phyloP scores from a whole-genome alignment of 2,888 invertebrate species.

The Drosophila phalerata region DNA sequence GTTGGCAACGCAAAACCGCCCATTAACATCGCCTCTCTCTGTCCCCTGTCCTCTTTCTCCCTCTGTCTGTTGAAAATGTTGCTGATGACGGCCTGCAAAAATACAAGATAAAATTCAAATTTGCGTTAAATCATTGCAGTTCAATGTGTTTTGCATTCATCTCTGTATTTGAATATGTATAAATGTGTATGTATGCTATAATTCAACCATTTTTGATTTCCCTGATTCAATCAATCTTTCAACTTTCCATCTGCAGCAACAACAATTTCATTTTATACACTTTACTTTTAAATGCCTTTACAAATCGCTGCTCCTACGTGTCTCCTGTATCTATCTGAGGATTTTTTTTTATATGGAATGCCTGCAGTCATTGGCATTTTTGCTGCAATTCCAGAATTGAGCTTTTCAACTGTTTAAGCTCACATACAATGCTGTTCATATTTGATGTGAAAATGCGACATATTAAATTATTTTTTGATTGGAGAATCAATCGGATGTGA shows the following conservation, averaged over 20 bases:
- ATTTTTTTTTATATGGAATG: background rate
- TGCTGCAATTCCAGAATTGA: conserved; percentile 10
- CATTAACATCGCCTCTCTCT: conserved; percentile 20
- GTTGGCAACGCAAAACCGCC: conserved; percentile 25
- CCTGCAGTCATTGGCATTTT: conserved; percentile 5
- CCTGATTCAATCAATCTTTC: conserved; percentile 45
- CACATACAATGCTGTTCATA: conserved; percentile 4
- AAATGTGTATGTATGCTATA: background rate
- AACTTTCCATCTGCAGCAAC: conserved; percentile 10
- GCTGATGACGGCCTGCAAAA: conserved; percentile 54
- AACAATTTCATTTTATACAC: conserved; percentile 7
- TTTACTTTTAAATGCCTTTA: background rate
- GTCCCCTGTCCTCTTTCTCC: background rate
- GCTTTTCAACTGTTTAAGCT: conserved; percentile 6
- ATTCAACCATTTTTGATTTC: conserved; percentile 2
- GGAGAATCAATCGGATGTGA: background rate
- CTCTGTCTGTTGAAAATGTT: background rate
- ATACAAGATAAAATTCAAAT: conserved; percentile 49
- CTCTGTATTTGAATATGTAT: background rate
- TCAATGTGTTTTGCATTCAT: conserved; percentile 23
- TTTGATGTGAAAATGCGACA: conserved; percentile 8
- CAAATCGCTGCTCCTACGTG: background rate
- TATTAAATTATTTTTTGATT: conserved; percentile 11
- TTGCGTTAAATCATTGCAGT: conserved; percentile 50
- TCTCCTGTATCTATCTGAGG: background rate